Base-by-base conservation (phyloP, 2,797 vertebrate genomes). In the Myripristis murdjan region DNA sequence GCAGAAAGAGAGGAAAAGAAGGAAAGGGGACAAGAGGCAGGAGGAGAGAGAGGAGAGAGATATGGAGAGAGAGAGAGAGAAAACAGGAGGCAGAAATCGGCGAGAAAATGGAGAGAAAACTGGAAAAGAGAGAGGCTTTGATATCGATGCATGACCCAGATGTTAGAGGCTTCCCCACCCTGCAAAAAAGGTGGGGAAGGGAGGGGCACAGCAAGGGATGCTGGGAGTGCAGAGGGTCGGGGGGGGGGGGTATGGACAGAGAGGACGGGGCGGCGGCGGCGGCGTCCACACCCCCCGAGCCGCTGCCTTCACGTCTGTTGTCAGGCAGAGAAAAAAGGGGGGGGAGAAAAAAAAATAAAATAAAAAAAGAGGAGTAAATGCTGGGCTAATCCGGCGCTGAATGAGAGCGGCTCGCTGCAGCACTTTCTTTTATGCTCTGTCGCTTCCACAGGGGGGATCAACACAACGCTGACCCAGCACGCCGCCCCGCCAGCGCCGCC, bases 341-440 rank as follows among this genome's bases (percentile, higher is more conserved):
- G 33, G 10, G 44, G 8, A 54, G 56, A 26, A 69, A 49, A 73
- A 73, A 77, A 73, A 61, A 23, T 58, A 46, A 54, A 72, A 82
- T 80, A 87, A 86, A 75, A 67, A 70, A 61, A 22, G 11, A 14
- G 20, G 18, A 84, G 82, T 60, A 87, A 82, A 92, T 69, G 70
- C 85, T 82, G 52, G 52, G 73, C 90, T 95, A 95, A 96, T 95
- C 95, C 94, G 0, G 0, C 67, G 1, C 72, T 92, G 91, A 95
- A 95, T 85, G 92, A 92, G 92, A 94, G 91, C 81, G 79, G 84
- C 92, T 88, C 86, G 81, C 75, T 73, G 53, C 86, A 93, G 92
- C 92, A 93, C 44, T n/a, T 87, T 92, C 89, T 92, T 93, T 94
- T 92, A 92, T 94, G 89, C 91, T 90, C 84, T 80, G 86, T 78